These are phyloP conservation scores for Sakesphorus luctuosus DNA, from an alignment of 2,113 vertebrate species.

Conservation along the genomic window DNA sequence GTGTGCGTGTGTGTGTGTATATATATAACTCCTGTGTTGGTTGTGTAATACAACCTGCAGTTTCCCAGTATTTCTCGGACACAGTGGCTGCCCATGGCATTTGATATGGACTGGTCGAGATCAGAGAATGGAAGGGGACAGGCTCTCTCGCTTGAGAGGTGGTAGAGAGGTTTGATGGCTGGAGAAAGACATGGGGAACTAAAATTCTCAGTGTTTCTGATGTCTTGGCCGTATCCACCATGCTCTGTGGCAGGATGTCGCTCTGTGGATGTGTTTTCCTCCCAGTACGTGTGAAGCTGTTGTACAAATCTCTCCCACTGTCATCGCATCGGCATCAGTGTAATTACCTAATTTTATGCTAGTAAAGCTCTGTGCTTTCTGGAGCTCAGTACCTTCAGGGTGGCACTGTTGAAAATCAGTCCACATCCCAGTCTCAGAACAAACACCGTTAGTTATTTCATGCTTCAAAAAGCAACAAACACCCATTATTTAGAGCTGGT, in stretches of 20 bases:
- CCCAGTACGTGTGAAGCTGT: neutral
- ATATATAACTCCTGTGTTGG: neutral
- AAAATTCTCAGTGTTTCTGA: neutral
- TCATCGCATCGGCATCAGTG: neutral
- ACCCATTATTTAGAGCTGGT: slow-evolving; percentile 45
- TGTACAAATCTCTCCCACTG: neutral
- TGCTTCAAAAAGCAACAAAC: slow-evolving; percentile 60
- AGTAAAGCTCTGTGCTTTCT: neutral
- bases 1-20: neutral
- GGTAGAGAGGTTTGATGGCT: neutral
- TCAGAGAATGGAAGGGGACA: neutral
- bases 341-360: slow-evolving; percentile 49
- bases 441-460: slow-evolving; percentile 38
- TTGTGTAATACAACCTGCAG: neutral
- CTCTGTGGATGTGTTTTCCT: neutral
- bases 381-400: slow-evolving; percentile 39
- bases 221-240: rapidly evolving
- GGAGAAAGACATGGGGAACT: neutral
- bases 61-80: neutral
- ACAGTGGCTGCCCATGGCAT: neutral
- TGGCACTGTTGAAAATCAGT: slow-evolving; percentile 54
- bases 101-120: rapidly evolving
- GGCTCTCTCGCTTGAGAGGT: rapidly evolving
- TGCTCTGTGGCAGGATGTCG: neutral
- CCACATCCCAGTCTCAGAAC: slow-evolving; percentile 35